Percentiles rank a stretch among this genome's conserved stretches.
Evolutionary conservation across 2,888 invertebrate genomes (phyloP).

Genomic region (Tromatobia lineatoria): DNA sequence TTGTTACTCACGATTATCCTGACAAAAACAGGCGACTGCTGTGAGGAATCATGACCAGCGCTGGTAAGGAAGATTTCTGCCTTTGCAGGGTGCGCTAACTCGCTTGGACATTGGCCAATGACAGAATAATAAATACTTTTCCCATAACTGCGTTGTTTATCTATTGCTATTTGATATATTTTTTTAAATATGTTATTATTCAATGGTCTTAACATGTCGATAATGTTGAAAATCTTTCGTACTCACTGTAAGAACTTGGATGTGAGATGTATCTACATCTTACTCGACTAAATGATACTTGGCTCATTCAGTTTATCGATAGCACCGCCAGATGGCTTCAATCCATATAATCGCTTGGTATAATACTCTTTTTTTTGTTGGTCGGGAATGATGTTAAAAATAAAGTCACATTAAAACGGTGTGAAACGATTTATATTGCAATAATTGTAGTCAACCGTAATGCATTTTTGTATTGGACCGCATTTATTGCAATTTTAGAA

Average conservation of each 20-base stretch:
- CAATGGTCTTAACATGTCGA: background rate
- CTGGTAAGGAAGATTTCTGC: slow-evolving; percentile 16
- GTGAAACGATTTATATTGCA: background rate
- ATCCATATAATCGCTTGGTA: background rate
- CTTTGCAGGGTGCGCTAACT: background rate
- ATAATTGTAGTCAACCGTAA: background rate
- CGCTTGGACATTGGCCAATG: background rate
- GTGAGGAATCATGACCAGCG: background rate
- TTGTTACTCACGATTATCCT: background rate
- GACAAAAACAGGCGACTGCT: background rate
- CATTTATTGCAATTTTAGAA: background rate
- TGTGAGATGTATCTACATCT: too few relatives aligned
- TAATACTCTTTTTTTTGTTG: too few relatives aligned
- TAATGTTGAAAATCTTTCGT: background rate
- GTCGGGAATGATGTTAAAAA: too few relatives aligned
- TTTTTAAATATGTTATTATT: background rate
- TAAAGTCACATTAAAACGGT: background rate
- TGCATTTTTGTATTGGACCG: background rate
- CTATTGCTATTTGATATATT: background rate
- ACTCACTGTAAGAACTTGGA: background rate
- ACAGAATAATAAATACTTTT: too few relatives aligned
- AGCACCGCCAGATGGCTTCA: background rate
- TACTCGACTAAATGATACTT: too few relatives aligned
- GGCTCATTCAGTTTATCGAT: background rate
- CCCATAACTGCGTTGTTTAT: background rate